phyloP scores from a whole-genome alignment of 2,797 vertebrate genomes.

The Thunnus albacares region DNA sequence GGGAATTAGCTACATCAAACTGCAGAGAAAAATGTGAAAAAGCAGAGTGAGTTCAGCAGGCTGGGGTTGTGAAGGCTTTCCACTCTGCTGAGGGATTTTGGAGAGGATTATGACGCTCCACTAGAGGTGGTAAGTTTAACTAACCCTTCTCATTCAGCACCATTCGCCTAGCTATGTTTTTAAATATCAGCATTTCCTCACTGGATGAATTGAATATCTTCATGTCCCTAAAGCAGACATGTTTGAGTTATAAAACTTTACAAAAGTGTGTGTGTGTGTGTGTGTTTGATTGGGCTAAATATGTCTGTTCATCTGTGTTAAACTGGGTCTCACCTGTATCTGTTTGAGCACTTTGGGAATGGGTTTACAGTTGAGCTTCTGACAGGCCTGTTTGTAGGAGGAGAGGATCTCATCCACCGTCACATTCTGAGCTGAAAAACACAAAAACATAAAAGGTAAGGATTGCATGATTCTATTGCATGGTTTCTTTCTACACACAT shows the following conservation, averaged over 20 bases:
- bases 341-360: slow-evolving; percentile 94
- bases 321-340: slow-evolving; percentile 89
- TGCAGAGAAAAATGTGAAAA: slow-evolving; percentile 12
- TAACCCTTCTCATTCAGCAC: slow-evolving; percentile 16
- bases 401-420: slow-evolving; percentile 92
- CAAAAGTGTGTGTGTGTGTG: neutral
- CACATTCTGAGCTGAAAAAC: slow-evolving; percentile 92
- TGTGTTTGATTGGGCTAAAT: neutral
- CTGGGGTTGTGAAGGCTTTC: slow-evolving; percentile 31
- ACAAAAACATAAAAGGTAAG: slow-evolving; percentile 51
- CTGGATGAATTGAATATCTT: neutral
- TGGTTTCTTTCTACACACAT: slow-evolving; percentile 2
- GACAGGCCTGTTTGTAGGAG: slow-evolving; percentile 94
- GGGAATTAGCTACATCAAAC: slow-evolving; percentile 26
- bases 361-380: slow-evolving; percentile 95
- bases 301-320: neutral
- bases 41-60: slow-evolving; percentile 5
- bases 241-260: neutral
- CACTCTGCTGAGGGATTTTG: slow-evolving; percentile 37
- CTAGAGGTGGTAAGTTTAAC: slow-evolving; percentile 27
- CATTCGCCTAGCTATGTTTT: neutral
- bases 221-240: neutral
- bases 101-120: slow-evolving; percentile 34
- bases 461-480: slow-evolving; percentile 3
- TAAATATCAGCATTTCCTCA: neutral